A percentile compares a stretch with the other conserved stretches of the same genome.
phyloP scores from a whole-genome alignment of 2,888 invertebrate genomes.

The Cactoblastis cactorum region DNA sequence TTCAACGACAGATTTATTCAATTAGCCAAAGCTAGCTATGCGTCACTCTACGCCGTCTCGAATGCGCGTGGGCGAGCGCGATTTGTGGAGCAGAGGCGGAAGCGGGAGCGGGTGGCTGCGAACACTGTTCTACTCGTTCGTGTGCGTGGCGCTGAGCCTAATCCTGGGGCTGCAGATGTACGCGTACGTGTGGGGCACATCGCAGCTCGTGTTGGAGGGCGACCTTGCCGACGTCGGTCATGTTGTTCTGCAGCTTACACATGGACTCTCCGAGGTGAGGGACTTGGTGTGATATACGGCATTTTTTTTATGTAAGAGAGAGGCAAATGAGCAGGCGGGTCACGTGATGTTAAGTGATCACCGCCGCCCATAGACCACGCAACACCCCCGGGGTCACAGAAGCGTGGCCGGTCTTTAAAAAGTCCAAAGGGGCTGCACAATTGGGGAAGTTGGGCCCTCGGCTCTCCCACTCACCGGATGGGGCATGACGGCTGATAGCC shows the following conservation, averaged over 20 bases:
- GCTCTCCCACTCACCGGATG: no score
- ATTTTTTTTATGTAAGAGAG: no score
- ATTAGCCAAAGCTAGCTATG: neutral
- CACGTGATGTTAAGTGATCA: no score
- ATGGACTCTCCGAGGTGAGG: conserved; percentile 55
- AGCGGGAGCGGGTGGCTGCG: conserved; percentile 35
- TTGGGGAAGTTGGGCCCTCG: no score
- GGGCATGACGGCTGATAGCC: no score
- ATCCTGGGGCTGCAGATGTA: conserved; percentile 60
- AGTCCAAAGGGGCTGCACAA: no score
- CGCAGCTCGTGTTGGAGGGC: conserved; percentile 43
- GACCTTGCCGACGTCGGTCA: conserved; percentile 60
- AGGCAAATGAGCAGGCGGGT: no score
- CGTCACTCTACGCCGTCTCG: neutral
- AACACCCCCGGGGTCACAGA: no score
- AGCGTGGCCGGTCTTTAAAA: no score
- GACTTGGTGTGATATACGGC: neutral
- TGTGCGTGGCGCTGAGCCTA: conserved; percentile 46
- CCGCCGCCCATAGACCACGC: no score
- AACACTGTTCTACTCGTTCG: conserved; percentile 53
- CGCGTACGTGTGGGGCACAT: conserved; percentile 46
- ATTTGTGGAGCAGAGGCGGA: conserved; percentile 20
- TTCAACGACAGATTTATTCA: neutral
- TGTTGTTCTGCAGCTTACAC: conserved; percentile 58
- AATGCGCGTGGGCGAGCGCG: neutral